A percentile compares a stretch with the other conserved stretches of the same genome.
Conservation (phyloP, 2,113 vertebrate genomes). For the Xiphorhynchus elegans region DNA sequence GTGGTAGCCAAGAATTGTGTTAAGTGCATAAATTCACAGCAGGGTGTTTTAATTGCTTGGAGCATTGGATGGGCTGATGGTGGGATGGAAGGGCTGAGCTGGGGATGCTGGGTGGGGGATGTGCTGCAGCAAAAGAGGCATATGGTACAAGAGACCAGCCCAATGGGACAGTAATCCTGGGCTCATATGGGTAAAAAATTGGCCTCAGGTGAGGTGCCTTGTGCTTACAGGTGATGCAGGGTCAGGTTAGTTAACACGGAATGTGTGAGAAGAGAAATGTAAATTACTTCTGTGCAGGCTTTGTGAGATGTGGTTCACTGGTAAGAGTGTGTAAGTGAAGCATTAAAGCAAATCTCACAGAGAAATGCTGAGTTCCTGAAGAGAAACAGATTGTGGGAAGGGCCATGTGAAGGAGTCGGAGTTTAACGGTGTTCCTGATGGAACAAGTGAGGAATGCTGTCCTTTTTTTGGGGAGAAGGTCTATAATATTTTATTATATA, state of each 20-base stretch:
- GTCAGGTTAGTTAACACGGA: neutral
- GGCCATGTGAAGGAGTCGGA: neutral
- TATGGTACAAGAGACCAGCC: neutral
- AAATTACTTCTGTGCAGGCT: neutral
- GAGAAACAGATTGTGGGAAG: neutral
- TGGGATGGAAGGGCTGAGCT: neutral
- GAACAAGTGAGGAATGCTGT: neutral
- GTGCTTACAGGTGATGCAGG: neutral
- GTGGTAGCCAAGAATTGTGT: neutral
- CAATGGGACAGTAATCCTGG: fast-evolving
- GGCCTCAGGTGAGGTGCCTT: neutral
- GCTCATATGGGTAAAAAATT: fast-evolving
- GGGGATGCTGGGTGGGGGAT: neutral
- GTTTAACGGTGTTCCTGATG: neutral
- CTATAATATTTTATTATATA: too few species aligned
- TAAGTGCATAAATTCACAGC: neutral
- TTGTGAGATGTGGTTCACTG: neutral
- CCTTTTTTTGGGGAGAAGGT: neutral
- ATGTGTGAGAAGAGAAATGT: fast-evolving
- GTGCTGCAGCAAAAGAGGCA: neutral
- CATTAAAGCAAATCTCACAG: neutral
- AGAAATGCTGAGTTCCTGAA: neutral
- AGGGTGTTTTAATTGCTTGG: neutral
- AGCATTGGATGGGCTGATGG: fast-evolving
- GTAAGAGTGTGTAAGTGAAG: neutral